These are phyloP conservation scores for Semicossyphus pulcher DNA, from an alignment of 2,113 vertebrate genomes.

Conservation along the genomic window DNA sequence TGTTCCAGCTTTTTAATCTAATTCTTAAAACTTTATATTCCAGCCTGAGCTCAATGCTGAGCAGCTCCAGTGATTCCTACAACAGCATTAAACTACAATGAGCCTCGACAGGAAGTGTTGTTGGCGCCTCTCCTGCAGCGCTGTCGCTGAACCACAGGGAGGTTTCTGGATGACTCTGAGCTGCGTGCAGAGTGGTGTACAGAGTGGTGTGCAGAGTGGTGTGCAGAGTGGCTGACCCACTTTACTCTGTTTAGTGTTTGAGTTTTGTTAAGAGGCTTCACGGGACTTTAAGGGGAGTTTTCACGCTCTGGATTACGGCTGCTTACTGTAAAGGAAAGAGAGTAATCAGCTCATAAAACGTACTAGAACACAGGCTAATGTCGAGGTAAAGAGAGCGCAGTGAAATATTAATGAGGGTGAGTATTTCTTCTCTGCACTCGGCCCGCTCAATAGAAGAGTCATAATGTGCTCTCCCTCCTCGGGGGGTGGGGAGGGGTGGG, in stretches of 20 bases:
- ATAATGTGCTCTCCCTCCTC: constrained; percentile 14
- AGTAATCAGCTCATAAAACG: constrained; percentile 51
- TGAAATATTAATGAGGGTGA: constrained; percentile 61
- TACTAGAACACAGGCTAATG: constrained; percentile 46
- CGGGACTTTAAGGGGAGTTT: constrained; percentile 14
- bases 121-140: constrained; percentile 4
- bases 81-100: background rate
- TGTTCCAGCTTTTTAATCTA: background rate
- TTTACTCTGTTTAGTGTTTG: constrained; percentile 31
- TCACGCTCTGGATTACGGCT: background rate
- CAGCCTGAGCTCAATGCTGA: background rate
- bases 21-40: background rate
- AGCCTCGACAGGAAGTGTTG: constrained; percentile 2
- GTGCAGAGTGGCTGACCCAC: constrained; percentile 34
- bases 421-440: constrained; percentile 44
- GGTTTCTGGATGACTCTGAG: constrained; percentile 26
- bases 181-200: background rate
- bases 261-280: constrained; percentile 27
- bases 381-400: constrained; percentile 49
- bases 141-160: constrained; percentile 13
- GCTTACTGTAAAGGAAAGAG: constrained; percentile 30
- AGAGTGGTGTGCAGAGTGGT: constrained; percentile 2
- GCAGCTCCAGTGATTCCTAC: background rate
- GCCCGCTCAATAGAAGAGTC: constrained; percentile 24
- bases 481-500: no score